Base-by-base conservation (phyloP, 2,797 vertebrate genomes). In the Varecia variegata region DNA sequence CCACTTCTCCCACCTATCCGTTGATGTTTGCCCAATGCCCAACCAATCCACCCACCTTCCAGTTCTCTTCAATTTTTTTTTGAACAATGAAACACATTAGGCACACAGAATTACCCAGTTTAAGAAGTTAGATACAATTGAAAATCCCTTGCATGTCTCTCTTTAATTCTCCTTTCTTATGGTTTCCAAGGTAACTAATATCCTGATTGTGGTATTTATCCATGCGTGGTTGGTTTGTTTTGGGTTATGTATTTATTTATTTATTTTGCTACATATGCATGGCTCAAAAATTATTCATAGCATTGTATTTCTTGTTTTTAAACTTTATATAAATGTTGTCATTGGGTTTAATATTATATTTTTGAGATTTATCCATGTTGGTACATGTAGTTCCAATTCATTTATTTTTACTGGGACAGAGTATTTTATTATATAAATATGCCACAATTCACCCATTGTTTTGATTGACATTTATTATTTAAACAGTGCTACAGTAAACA, bases 281-380 rank as follows among this genome's bases (percentile, higher is more conserved):
- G 20, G 23, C 32, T 93, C 45, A 38, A 82, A 95, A 95, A 90
- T 56, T 62, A 90, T 67, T 92, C 30, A 71, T 18, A 83, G 40
- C 27, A 40, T 83, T 77, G 2, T 73, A 68, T 50, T 83, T 89
- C 1, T 35, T 54, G 50, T 21, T 83, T 94, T 94, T 47, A 84
- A 83, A 70, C 38, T 91, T 85, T 87, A 74, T 40, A 21, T 84
- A 88, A 93, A 56, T 87, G 35, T 13, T 70, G 1, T 43, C 30
- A 11, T 81, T 87, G 38, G 40, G 15, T 10, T 94, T 35, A 35
- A 15, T 43, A 25, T 70, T 56, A 71, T 45, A 35, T 71, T 85
- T 85, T 80, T 14, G 15, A 68, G 32, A 56, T 90, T 90, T 90
- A 23, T 60, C 45, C 30, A 1, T 80, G 43, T 84, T 56, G 13